A percentile compares a stretch with the other conserved stretches of the same genome.
These are phyloP conservation scores for Hippocampus guttulatus DNA, from an alignment of 2,113 vertebrate genomes.

Conservation along the genomic window DNA sequence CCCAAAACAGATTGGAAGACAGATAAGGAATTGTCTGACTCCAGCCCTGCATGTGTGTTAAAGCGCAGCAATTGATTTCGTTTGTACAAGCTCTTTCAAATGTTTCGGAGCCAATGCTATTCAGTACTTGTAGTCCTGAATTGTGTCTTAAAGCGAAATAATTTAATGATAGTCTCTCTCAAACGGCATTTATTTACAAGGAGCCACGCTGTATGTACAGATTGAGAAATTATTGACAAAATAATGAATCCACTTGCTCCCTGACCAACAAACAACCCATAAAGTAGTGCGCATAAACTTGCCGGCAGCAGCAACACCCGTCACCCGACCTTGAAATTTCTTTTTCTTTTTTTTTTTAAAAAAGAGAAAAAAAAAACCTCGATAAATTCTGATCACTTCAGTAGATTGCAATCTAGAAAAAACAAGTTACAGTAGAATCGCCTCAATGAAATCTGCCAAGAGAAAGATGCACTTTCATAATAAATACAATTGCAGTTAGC, in stretches of 20 bases:
- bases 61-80: constrained; percentile 17
- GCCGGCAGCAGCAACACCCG: constrained; percentile 1
- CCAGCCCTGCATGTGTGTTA: constrained; percentile 5
- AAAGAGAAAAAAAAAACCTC: not conserved
- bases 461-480: constrained; percentile 14
- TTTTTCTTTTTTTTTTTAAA: not conserved
- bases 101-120: not conserved
- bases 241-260: not conserved
- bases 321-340: not conserved
- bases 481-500: constrained; percentile 13
- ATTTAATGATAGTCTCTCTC: not conserved
- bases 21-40: constrained; percentile 24
- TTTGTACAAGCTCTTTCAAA: not conserved
- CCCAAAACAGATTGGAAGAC: constrained; percentile 21
- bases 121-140: not conserved
- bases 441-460: not conserved
- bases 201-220: not conserved
- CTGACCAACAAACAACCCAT: constrained; percentile 4
- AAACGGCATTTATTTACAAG: not conserved
- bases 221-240: not conserved
- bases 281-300: not conserved
- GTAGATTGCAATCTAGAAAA: not conserved
- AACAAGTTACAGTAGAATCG: constrained; percentile 7
- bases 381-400: not conserved
- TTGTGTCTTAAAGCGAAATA: not conserved